A percentile compares a stretch with the other conserved stretches of the same genome.
Evolutionary conservation across 2,113 vertebrate genomes (phyloP).

Genomic region (Pterocles burchelli): DNA sequence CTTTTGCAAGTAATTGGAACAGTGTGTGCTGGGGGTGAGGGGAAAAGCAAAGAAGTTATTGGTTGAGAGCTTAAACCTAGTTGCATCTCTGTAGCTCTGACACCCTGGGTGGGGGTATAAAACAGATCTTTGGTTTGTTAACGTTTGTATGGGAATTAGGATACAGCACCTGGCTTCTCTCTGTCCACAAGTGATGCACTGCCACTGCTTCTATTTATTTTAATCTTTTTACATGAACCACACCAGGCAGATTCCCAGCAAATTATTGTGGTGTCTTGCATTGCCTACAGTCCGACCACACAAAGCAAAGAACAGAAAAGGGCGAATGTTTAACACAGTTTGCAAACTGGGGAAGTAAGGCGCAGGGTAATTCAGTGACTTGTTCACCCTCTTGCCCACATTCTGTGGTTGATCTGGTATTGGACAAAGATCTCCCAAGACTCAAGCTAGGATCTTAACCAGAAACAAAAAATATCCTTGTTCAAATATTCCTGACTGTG

Average conservation of each 20-base stretch:
- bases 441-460: background rate
- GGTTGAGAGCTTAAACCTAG: background rate
- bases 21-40: background rate
- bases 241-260: background rate
- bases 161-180: background rate
- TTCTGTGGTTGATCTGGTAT: background rate
- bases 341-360: constrained; percentile 22
- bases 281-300: background rate
- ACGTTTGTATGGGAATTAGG: background rate
- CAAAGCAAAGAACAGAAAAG: background rate
- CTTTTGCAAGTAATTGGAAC: constrained; percentile 43
- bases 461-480: background rate
- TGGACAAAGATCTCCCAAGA: background rate
- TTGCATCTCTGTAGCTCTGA: background rate
- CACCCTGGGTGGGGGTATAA: background rate
- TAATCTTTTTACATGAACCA: background rate
- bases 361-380: background rate
- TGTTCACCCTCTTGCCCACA: constrained; percentile 18
- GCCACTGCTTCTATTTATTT: background rate
- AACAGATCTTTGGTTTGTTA: background rate
- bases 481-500: background rate
- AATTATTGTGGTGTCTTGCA: background rate
- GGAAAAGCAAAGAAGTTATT: background rate
- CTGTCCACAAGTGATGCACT: background rate
- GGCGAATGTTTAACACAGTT: constrained; percentile 21